phyloP scores from a whole-genome alignment of 2,113 vertebrate species.

The Eulacestoma nigropectus region DNA sequence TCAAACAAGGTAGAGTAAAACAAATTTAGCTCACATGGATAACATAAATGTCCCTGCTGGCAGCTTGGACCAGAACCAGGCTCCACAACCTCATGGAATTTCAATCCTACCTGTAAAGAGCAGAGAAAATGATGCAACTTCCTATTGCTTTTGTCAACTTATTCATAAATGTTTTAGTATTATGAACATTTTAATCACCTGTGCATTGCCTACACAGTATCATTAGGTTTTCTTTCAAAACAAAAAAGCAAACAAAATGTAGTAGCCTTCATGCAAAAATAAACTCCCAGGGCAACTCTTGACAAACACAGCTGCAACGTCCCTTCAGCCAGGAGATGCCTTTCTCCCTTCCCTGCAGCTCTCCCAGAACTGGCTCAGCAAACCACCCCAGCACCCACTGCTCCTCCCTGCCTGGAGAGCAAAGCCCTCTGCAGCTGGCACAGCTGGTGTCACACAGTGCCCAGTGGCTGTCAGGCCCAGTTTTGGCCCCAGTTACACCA shows the following conservation, averaged over 20 bases:
- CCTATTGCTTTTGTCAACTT: neutral
- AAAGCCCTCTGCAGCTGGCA: neutral
- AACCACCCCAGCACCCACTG: fast-evolving
- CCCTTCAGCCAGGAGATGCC: neutral
- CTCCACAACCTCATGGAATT: neutral
- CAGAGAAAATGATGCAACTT: neutral
- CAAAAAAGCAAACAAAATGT: neutral
- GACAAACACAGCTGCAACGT: neutral
- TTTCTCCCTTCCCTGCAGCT: neutral
- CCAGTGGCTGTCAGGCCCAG: neutral
- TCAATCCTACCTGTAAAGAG: neutral
- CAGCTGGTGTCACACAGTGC: fast-evolving
- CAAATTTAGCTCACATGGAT: neutral
- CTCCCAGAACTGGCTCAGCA: neutral
- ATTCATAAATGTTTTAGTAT: neutral
- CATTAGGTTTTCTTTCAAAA: neutral
- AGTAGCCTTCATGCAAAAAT: neutral
- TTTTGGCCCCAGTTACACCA: neutral
- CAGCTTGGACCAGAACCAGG: neutral
- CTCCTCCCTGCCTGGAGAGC: neutral
- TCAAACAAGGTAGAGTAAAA: neutral
- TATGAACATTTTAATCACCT: neutral
- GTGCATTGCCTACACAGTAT: neutral
- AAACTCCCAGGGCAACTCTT: neutral
- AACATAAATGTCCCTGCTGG: neutral